Evolutionary conservation across 2,797 vertebrate species (phyloP).

Genomic region (Megaceryle alcyon): DNA sequence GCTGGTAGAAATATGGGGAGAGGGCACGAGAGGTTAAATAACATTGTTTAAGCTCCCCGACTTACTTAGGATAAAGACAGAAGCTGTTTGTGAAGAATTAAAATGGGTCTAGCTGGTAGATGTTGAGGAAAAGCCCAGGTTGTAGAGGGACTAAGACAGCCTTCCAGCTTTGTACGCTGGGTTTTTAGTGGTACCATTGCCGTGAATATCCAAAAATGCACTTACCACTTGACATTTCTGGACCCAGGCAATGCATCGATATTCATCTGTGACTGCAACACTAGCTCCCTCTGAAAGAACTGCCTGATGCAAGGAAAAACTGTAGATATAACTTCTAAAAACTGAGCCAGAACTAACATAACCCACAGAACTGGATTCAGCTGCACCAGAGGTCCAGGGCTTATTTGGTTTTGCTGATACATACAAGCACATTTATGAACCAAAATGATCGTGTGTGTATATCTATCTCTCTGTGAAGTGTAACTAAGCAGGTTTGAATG

Average conservation of each 20-base stretch:
- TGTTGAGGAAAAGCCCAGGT: not conserved
- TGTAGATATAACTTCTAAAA: not conserved
- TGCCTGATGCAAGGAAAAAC: not conserved
- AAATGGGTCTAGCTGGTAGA: not conserved
- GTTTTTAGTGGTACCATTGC: not conserved
- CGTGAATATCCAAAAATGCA: not conserved
- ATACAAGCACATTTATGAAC: not conserved
- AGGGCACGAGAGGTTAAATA: constrained; percentile 55
- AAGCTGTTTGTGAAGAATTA: constrained; percentile 1
- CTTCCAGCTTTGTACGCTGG: not conserved
- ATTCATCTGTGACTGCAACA: not conserved
- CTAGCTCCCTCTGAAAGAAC: not conserved
- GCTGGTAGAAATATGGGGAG: constrained; percentile 36
- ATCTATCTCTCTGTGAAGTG: not conserved
- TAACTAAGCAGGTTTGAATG: not conserved
- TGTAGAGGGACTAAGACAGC: not conserved
- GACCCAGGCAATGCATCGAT: not conserved
- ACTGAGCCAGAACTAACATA: not conserved
- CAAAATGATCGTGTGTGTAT: not conserved
- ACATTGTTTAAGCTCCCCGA: constrained; percentile 47
- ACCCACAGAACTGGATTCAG: not conserved
- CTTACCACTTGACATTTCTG: not conserved
- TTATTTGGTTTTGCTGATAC: not conserved
- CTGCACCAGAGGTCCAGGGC: not conserved
- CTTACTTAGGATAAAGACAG: constrained; percentile 25